Conservation (phyloP, 2,888 invertebrate species). For the Frankliniella intonsa region DNA sequence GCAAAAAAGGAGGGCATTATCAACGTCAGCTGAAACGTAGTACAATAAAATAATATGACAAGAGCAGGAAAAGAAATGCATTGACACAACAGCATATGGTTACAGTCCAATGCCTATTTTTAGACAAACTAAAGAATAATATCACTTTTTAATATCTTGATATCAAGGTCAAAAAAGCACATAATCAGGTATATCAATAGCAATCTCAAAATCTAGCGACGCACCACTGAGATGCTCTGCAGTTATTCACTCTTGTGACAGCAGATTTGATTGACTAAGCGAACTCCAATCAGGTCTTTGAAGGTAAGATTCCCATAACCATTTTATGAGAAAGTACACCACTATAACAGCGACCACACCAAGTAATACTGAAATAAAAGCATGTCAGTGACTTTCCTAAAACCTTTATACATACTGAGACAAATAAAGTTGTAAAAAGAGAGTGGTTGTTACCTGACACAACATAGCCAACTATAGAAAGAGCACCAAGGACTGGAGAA, state of each 20-base stretch:
- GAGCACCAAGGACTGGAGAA: not conserved
- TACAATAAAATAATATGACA: no score
- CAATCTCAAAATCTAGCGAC: no score
- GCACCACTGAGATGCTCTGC: no score
- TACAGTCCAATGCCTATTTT: no score
- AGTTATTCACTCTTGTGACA: not conserved
- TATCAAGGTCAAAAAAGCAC: not conserved
- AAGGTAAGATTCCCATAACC: conserved; percentile 12
- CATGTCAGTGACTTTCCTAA: not conserved
- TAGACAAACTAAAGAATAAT: not conserved
- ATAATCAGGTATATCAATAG: not conserved
- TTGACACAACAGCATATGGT: no score
- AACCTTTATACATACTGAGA: not conserved
- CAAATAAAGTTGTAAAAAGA: not conserved
- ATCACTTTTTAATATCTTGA: not conserved
- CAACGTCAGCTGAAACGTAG: no score
- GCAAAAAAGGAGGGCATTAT: no score
- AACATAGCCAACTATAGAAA: not conserved
- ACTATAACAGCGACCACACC: not conserved
- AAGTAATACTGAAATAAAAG: not conserved
- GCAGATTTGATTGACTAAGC: not conserved
- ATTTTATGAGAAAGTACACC: conserved; percentile 5
- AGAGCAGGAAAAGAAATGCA: no score
- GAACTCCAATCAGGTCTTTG: conserved; percentile 9
- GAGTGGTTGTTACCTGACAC: not conserved